Evolutionary conservation across 1,140 invertebrate species (phyloP).

Genomic region (Aphaenogaster ashmeadi): DNA sequence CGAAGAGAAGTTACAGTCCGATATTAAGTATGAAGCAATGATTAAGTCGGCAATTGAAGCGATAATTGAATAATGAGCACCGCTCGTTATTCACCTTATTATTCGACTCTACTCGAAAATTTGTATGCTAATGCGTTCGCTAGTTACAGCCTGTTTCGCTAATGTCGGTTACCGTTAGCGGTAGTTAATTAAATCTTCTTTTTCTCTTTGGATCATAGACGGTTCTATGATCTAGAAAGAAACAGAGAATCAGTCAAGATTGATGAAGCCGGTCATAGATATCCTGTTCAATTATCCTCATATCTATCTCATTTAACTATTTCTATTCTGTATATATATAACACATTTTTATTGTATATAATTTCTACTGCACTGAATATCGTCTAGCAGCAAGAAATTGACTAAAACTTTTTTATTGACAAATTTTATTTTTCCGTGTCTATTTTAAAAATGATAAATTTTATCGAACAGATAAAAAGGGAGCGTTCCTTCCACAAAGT

Average conservation of each 20-base stretch:
- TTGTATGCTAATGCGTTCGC: conserved; percentile 43
- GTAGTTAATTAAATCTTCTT: conserved; percentile 48
- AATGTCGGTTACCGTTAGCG: conserved; percentile 51
- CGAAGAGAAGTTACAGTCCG: neutral
- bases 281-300: neutral
- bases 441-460: neutral
- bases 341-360: too few species aligned
- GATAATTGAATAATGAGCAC: conserved; percentile 53
- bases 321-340: neutral
- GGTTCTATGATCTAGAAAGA: conserved; percentile 21
- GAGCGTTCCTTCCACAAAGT: neutral
- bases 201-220: conserved; percentile 15
- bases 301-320: neutral
- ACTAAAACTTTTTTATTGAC: neutral
- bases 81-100: conserved; percentile 47
- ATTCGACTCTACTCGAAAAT: conserved; percentile 33
- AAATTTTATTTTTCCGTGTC: neutral
- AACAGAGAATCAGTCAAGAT: neutral
- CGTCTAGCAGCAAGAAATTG: neutral
- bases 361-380: neutral
- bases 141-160: conserved; percentile 40
- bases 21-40: conserved; percentile 25
- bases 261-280: neutral
- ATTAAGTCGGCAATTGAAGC: conserved; percentile 40
- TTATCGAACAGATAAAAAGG: neutral